Evolutionary conservation across 2,113 vertebrate species (phyloP).

Genomic region (Chamaea fasciata): DNA sequence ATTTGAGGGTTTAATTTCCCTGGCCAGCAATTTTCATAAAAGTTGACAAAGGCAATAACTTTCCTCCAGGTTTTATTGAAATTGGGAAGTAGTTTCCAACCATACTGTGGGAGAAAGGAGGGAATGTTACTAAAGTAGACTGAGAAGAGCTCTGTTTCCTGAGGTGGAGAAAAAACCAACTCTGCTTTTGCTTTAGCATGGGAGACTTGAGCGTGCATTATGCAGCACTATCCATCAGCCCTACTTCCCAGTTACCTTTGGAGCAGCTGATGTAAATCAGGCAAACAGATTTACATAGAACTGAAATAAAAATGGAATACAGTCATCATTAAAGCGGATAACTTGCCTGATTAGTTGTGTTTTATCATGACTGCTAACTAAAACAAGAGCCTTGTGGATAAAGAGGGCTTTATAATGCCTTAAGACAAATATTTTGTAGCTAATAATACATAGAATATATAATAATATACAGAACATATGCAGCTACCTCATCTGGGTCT

Average conservation of each 20-base stretch:
- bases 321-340: neutral
- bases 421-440: neutral
- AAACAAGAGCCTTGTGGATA: neutral
- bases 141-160: neutral
- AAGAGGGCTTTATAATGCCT: neutral
- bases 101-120: neutral
- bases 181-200: neutral
- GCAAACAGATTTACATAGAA: neutral
- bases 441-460: neutral
- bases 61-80: neutral
- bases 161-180: rapidly evolving
- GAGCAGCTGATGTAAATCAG: neutral
- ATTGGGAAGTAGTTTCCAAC: neutral
- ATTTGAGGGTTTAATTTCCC: neutral
- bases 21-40: neutral
- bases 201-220: neutral
- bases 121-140: neutral
- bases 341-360: neutral
- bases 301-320: neutral
- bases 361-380: neutral
- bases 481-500: neutral
- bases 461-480: neutral
- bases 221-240: neutral
- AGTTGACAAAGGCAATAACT: neutral
- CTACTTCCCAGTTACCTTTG: neutral